phyloP scores from a whole-genome alignment of 2,113 vertebrate species.

The Brachypodius melanocephalos region DNA sequence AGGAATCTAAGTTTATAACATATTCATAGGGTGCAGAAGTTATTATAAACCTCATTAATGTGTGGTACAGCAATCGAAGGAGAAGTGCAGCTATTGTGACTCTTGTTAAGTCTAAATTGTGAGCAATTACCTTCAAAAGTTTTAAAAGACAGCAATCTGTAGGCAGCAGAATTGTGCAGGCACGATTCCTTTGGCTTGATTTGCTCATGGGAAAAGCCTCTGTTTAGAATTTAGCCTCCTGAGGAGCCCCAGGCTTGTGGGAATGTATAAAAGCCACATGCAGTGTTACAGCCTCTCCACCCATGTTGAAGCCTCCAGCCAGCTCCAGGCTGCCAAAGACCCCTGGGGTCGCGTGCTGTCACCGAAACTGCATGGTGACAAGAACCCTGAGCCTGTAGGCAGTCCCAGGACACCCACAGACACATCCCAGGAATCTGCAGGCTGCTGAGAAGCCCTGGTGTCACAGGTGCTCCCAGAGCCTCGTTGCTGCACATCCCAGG shows the following conservation, averaged over 20 bases:
- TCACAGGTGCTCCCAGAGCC: not conserved
- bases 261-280: not conserved
- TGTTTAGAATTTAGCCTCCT: not conserved
- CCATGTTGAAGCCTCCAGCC: not conserved
- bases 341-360: not conserved
- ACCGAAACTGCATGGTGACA: not conserved
- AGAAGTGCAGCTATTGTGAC: not conserved
- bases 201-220: not conserved
- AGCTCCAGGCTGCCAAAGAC: not conserved
- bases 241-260: not conserved
- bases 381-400: not conserved
- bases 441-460: not conserved
- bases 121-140: not conserved
- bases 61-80: not conserved
- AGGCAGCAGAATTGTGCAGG: not conserved
- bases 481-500: not conserved
- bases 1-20: not conserved
- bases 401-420: not conserved
- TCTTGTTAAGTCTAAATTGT: not conserved
- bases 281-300: rapidly evolving
- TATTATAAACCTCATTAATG: slow-evolving; percentile 58
- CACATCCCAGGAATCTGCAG: not conserved
- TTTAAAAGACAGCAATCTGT: not conserved
- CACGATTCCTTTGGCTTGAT: not conserved
- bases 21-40: slow-evolving; percentile 28